A percentile compares a stretch with the other conserved stretches of the same genome.
phyloP scores from a whole-genome alignment of 1,140 invertebrate genomes.

The Zaprionus africanus region DNA sequence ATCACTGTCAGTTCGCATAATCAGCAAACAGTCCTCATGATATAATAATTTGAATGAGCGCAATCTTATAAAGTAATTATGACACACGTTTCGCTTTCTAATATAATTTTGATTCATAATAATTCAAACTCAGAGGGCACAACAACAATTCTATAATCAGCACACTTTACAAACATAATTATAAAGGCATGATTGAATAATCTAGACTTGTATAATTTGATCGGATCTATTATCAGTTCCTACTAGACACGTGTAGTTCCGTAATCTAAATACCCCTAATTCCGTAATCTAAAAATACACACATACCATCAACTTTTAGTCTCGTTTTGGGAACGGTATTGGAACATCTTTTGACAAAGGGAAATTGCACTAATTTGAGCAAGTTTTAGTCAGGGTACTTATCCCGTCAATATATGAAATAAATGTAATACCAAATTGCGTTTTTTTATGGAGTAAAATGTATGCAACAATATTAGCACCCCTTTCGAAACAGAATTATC shows the following conservation, averaged over 20 bases:
- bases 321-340: too few species aligned
- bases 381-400: too few species aligned
- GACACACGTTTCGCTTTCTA: not conserved
- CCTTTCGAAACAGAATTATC: not conserved
- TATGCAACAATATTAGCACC: too few species aligned
- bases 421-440: too few species aligned
- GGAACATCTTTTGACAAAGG: too few species aligned
- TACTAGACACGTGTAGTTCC: not conserved
- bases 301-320: too few species aligned
- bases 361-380: too few species aligned
- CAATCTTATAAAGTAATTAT: not conserved
- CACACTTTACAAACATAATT: not conserved
- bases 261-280: not conserved
- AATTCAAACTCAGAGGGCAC: not conserved
- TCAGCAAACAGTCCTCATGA: not conserved
- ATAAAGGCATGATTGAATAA: not conserved
- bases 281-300: not conserved
- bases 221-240: too few species aligned
- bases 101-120: not conserved
- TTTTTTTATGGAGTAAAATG: too few species aligned
- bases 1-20: not conserved
- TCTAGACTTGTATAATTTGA: not conserved
- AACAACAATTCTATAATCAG: conserved; percentile 2
- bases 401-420: too few species aligned
- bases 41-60: not conserved